Base-by-base conservation (phyloP, 2,797 vertebrate species). In the Phoeniculus purpureus region DNA sequence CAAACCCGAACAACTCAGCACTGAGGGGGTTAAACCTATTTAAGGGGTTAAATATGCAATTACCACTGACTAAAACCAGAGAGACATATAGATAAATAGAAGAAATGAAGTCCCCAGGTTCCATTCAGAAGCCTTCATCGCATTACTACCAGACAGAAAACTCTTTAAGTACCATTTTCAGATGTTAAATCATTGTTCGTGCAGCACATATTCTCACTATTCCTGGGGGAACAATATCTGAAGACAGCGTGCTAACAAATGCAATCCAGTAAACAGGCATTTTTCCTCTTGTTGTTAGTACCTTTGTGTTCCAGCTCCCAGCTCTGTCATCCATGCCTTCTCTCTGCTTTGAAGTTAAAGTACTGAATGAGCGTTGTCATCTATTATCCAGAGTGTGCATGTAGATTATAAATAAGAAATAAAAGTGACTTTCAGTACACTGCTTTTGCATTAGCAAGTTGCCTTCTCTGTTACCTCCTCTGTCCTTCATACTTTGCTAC, bases 331-430 rank as follows among this genome's bases (percentile, higher is more conserved):
- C 97, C 97, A 94, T 95, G 97, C 95, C 95, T 94, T 93, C 96
- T 93, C 97, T 94, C 94, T 70, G 96, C 97, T 98, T 96, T 96
- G 97, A 97, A 98, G 96, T 96, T 97, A 97, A 97, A 97, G 96
- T 97, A 96, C 91, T 97, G 98, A 97, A 98, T 97, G 97, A 98
- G 97, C 96, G 85, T 97, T 97, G 97, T 97, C 97, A 97, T 98
- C 98, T 97, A 97, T 98, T 98, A 98, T 95, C 97, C 95, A 96
- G 97, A 97, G 90, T 95, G 97, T 97, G 97, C 97, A 93, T 95
- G 96, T 95, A 97, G 96, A 98, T 98, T 98, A 99, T 98, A 98
- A 99, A 99, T 99, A 98, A 99, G 97, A 98, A 98, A 98, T 98
- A 98, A 97, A 98, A 98, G 97, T 95, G 96, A 96, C 97, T 97